Conservation (phyloP, 2,113 vertebrate species). For the Aptenodytes patagonicus region DNA sequence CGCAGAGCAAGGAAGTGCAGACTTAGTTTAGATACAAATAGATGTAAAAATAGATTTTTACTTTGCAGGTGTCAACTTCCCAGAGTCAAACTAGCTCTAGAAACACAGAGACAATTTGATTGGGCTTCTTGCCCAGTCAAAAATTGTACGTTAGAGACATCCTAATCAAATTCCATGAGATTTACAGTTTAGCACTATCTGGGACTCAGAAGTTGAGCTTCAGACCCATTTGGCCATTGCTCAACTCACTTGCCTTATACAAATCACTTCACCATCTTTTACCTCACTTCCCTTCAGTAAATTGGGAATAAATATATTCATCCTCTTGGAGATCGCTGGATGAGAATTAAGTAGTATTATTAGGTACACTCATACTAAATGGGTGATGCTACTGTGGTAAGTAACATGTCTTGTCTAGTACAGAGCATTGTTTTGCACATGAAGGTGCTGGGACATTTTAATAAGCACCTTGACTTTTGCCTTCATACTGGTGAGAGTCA, state of each 20-base stretch:
- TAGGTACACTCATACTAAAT: background rate
- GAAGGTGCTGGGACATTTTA: background rate
- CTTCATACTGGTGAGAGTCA: background rate
- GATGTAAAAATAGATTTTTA: background rate
- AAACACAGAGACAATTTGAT: background rate
- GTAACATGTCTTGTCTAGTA: background rate
- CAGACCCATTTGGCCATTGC: background rate
- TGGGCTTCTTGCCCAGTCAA: background rate
- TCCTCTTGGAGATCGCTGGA: background rate
- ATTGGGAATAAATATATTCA: background rate
- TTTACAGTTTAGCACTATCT: background rate
- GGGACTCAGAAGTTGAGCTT: background rate
- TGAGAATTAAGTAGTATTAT: background rate
- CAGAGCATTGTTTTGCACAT: background rate
- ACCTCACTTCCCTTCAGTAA: background rate
- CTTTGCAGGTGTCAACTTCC: background rate
- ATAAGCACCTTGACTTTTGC: background rate
- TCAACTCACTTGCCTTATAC: background rate
- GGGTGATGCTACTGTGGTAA: background rate
- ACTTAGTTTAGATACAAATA: background rate
- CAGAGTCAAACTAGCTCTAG: background rate
- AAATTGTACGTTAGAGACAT: background rate
- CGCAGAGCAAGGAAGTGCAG: background rate
- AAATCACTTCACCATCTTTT: background rate
- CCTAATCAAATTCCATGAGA: background rate